Percentiles rank a stretch among this genome's conserved stretches.
Conservation (phyloP, 2,113 vertebrate genomes). For the Alligator mississippiensis region DNA sequence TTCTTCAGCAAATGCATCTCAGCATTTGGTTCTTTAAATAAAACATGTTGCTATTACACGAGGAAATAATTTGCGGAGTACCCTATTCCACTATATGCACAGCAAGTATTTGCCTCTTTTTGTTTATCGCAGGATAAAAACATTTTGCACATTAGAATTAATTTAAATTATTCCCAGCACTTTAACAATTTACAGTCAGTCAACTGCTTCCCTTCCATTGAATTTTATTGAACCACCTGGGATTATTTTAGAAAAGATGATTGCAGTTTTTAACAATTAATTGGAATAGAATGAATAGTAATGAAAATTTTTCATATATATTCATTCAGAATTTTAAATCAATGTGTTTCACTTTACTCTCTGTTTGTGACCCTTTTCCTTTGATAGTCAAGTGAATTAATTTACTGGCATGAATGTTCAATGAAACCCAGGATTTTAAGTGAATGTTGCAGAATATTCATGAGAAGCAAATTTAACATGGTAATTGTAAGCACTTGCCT, state of each 20-base stretch:
- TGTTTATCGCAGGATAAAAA: neutral
- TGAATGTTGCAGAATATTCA: neutral
- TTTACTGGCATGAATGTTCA: neutral
- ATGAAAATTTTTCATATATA: neutral
- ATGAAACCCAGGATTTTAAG: neutral
- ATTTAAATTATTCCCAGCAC: neutral
- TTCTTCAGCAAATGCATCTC: slow-evolving; percentile 27
- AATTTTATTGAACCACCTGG: slow-evolving; percentile 31
- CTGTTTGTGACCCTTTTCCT: slow-evolving; percentile 3
- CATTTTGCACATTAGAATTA: slow-evolving; percentile 5
- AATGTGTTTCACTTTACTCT: neutral
- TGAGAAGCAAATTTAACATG: neutral
- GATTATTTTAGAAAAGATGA: slow-evolving; percentile 13
- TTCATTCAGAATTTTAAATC: slow-evolving; percentile 32
- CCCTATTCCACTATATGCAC: neutral
- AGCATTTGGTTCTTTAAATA: neutral
- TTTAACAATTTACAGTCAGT: neutral
- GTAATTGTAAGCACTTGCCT: neutral
- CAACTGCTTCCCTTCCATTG: neutral
- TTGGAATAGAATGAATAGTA: neutral
- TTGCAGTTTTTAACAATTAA: slow-evolving; percentile 1
- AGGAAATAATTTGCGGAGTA: neutral
- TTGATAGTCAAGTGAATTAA: slow-evolving; percentile 1
- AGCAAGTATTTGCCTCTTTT: neutral
- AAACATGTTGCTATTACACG: neutral